Percentiles rank a stretch among this genome's conserved stretches.
phyloP scores from a whole-genome alignment of 2,797 vertebrate species.

The Anisognathus igniventris region DNA sequence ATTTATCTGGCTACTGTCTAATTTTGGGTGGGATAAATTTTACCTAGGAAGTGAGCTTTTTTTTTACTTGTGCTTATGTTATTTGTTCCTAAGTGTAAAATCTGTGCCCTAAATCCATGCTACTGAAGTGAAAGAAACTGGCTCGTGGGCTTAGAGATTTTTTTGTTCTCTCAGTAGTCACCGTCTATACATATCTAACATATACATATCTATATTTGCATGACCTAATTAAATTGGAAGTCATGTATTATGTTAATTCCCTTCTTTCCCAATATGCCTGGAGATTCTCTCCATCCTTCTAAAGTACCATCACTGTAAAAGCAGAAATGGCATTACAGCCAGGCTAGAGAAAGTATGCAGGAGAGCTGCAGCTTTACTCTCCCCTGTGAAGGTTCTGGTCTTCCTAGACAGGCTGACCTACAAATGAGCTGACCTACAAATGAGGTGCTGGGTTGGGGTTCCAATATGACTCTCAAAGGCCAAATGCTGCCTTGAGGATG shows the following conservation, averaged over 20 bases:
- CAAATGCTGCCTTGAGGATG: neutral
- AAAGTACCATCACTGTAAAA: neutral
- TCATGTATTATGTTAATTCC: neutral
- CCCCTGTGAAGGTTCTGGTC: neutral
- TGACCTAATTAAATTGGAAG: neutral
- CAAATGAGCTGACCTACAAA: neutral
- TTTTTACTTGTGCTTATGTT: neutral
- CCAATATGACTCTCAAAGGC: neutral
- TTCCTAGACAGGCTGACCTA: neutral
- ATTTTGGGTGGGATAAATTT: neutral
- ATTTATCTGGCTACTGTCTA: neutral
- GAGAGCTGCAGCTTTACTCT: neutral
- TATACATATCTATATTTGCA: neutral
- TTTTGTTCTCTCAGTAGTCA: neutral
- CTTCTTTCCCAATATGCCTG: neutral
- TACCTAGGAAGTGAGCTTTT: neutral
- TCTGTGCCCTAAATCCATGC: neutral
- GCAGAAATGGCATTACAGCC: neutral
- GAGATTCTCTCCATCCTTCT: neutral
- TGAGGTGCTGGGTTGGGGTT: neutral
- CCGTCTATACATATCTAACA: neutral
- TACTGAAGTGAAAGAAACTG: neutral
- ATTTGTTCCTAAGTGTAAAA: neutral
- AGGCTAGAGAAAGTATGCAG: neutral
- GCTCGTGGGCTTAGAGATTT: rapidly evolving